Evolutionary conservation across 2,797 vertebrate species (phyloP), one percentile per base, ranked within the genome.

Genomic region (Tinamus major): DNA sequence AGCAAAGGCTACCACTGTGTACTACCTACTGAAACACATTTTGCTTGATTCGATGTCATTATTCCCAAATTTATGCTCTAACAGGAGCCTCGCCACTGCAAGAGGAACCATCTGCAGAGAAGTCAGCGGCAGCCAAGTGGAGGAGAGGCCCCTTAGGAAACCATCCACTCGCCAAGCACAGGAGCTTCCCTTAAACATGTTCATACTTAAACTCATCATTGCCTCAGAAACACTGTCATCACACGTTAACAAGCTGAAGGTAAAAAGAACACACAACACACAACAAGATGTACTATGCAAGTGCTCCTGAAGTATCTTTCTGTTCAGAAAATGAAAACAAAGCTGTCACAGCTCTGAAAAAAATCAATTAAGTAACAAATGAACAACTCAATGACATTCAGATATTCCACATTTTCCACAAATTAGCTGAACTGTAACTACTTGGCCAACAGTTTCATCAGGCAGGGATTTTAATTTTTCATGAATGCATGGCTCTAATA

Each of bases 401-500:
- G 46, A 87, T 53, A 93, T 64, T 87, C 31, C 41, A 87, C 77
- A 77, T 93, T 95, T 79, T 80, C 89, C 75, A 92, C 62, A 93
- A 39, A 91, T 92, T 42, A 91, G 46, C 56, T 84, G 77, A 96
- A 95, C 88, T 94, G 94, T 93, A 97, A 94, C 91, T 91, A 77
- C 89, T 82, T 96, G 76, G 92, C 78, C 94, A 94, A 80, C 75
- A 91, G 77, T 75, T 96, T 95, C 95, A 95, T 92, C 80, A 95
- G 78, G 80, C 85, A 77, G 49, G 51, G 65, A 58, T 85, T 85
- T 96, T 85, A 96, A 96, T 94, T 94, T 93, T 96, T 92, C 90
- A 94, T 84, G 75, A 93, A 95, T 82, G 77, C 93, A 92, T 49
- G 89, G 68, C 84, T 94, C 96, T 97, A 97, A 97, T 93, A 96